Evolutionary conservation across 1,140 invertebrate species (phyloP), one percentile per base, ranked within the genome.

Genomic region (Drosophila suzukii): DNA sequence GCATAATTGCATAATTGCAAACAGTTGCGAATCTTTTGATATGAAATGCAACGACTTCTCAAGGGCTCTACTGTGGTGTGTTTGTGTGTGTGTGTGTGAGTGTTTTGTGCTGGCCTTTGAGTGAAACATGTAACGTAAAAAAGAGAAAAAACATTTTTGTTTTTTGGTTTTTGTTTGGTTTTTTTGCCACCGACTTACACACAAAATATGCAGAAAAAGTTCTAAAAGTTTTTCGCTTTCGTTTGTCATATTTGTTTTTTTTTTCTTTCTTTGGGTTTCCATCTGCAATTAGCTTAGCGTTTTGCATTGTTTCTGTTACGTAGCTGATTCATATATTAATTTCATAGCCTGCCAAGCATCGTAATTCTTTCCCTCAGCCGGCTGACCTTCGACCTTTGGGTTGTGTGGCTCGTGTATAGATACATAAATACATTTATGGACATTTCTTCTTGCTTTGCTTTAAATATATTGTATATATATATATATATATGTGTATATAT

Each of bases 341-440:
- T 63, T 71, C 27, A 70, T 57, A 70, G 65, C 66, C 67, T 34
- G 62, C 61, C 62, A 67, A 66, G 65, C 66, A 55, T 70, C 54
- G 38, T 43, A 41, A 58, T 59, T 15, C 38, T 36, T 56, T 11
- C 17, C 30, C 56, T 41, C 32, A 44, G 47, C 30, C 54, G n/a
- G 47, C 24, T 50, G 12, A 30, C 36, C 60, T 67, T 57, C 51
- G 50, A 53, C 51, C 50, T 63, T 60, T 46, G 54, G 53, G 57
- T 81, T 67, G 63, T 74, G 62, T 83, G 78, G 73, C 62, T 77
- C 65, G 81, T 86, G 83, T 86, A 88, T 88, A 86, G 83, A 86
- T 86, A 86, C 82, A 88, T 86, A 88, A 86, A 88, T 86, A 86
- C 82, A 86, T 88, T 86, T 86, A 86, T 86, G 82, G 82, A 86